Base-by-base conservation (phyloP, 1,140 invertebrate species). In the Nomia melanderi region DNA sequence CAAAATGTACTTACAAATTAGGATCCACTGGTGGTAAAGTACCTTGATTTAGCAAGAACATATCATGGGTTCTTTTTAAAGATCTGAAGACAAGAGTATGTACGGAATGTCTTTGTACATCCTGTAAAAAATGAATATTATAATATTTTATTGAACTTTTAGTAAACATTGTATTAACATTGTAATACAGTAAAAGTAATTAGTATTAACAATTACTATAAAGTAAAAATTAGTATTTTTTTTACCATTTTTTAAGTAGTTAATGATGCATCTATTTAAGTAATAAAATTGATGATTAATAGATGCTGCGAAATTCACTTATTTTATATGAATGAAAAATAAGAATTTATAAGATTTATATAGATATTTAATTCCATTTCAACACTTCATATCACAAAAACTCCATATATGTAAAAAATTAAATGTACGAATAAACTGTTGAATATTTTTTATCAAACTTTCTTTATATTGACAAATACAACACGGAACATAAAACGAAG, bases 51-150 rank as follows among this genome's bases (percentile, higher is more conserved):
- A 96, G 95, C 44, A 99, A 91, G 92, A 99, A 99, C 95, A 99
- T 97, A 92, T 99, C 99, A 91, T 99, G 98, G 17, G 98, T 98
- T 87, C 99, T 93, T 91, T 99, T 99, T 73, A 99, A 93, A 7
- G 98, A 99, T 80, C 98, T 94, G 91, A 99, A 99, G 60, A 99
- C 98, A 69, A 99, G 92, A 5, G 98, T 99, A 87, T 99, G 98
- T 0, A 99, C 98, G 6, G 98, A 99, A 93, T 99, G 98, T 87
- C 97, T 96, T 89, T 98, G 98, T 3, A 99, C 97, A 79, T 98
- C 98, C 94, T 90, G 64, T 29, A 78, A 78, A 81, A 23, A 47
- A 56, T 31, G 39, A 7, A 27, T 25, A 27, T 14, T 17, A 56
- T 66, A 23, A 50, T 17, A 2, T 44, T 47, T 39, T 1, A n/a